Evolutionary conservation across 2,113 vertebrate genomes (phyloP).

Genomic region (Taurulus bubalis): DNA sequence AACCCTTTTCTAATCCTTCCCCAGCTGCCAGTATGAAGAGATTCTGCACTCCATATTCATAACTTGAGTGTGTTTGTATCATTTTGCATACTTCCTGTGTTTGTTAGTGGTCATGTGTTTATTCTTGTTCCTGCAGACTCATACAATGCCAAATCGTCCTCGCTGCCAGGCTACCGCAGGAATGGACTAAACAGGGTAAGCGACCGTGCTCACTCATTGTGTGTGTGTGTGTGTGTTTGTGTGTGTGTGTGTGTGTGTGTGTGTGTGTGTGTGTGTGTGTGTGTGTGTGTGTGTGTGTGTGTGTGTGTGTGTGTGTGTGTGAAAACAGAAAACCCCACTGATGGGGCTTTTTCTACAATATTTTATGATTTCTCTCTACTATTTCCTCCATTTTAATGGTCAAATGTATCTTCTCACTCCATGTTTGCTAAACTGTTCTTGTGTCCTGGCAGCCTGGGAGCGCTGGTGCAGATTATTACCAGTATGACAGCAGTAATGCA

Average conservation of each 20-base stretch:
- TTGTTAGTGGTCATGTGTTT: constrained; percentile 34
- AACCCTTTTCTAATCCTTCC: not conserved
- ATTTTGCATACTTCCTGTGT: not conserved
- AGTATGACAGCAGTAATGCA: constrained; percentile 93
- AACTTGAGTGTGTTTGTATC: not conserved
- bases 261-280: not conserved
- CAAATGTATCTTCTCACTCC: not conserved
- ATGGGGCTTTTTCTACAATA: not conserved
- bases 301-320: not conserved
- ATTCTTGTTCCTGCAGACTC: constrained; percentile 85
- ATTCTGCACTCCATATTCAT: not conserved
- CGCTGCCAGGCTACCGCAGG: constrained; percentile 93
- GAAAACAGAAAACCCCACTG: not conserved
- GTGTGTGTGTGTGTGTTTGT: not conserved
- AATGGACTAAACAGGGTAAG: constrained; percentile 92
- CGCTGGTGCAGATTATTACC: constrained; percentile 89
- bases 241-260: not conserved
- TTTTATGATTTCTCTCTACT: not conserved
- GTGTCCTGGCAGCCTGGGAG: constrained; percentile 77
- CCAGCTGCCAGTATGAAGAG: not conserved
- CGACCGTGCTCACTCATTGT: not conserved
- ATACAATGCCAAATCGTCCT: constrained; percentile 91
- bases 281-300: not conserved
- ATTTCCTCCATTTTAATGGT: not conserved
- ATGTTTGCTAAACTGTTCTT: constrained; percentile 28